Conservation (phyloP, 2,797 vertebrate genomes). For the Gymnodraco acuticeps region DNA sequence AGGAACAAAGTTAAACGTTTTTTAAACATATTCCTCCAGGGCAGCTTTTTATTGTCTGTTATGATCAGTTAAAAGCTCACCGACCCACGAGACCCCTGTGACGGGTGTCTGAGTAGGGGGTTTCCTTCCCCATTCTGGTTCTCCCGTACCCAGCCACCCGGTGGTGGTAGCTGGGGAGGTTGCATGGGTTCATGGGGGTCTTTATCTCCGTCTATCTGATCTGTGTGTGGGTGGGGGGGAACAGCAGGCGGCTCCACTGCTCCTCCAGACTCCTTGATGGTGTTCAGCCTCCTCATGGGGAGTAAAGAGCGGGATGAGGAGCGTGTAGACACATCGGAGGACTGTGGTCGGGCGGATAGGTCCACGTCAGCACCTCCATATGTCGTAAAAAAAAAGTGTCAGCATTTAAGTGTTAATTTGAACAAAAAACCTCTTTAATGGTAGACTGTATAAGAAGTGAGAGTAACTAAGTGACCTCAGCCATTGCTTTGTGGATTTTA, state of each 20-base stretch:
- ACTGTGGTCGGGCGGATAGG: neutral
- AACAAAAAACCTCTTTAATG: neutral
- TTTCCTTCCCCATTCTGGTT: conserved; percentile 51
- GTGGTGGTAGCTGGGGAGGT: conserved; percentile 27
- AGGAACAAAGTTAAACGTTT: neutral
- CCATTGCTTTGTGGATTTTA: no score
- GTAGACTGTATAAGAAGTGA: no score
- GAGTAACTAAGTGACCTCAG: no score
- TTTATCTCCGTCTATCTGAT: neutral
- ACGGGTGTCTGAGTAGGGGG: conserved; percentile 52
- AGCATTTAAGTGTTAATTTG: no score
- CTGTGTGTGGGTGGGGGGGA: rapidly evolving
- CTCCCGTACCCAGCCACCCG: conserved; percentile 72
- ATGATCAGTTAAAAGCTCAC: conserved; percentile 23
- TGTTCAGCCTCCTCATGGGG: conserved; percentile 78
- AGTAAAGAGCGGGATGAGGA: conserved; percentile 53
- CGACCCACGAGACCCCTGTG: conserved; percentile 15
- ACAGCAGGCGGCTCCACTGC: neutral
- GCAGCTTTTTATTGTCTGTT: no score
- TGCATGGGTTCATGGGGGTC: neutral
- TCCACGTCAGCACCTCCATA: conserved; percentile 37
- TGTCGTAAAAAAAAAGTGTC: conserved; percentile 64
- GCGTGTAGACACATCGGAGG: conserved; percentile 56
- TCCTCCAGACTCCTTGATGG: conserved; percentile 79
- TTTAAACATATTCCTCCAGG: no score